These are phyloP conservation scores for Pseudanteris insignis DNA, from an alignment of 2,888 invertebrate genomes.

Conservation along the genomic window DNA sequence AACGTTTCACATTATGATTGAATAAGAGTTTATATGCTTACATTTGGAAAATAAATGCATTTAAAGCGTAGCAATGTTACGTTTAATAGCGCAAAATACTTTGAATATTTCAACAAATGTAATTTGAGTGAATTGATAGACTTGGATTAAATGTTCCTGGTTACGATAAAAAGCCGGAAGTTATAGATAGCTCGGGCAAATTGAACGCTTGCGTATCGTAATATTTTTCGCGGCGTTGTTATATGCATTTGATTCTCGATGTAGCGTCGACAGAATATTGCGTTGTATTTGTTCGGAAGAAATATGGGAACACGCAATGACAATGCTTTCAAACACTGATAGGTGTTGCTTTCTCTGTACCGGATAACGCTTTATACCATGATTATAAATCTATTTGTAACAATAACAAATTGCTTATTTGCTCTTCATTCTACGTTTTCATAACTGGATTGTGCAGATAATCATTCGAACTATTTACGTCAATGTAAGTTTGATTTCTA, in stretches of 20 bases:
- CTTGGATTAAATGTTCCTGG: constrained; percentile 30
- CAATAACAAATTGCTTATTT: constrained; percentile 24
- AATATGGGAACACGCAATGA: constrained; percentile 31
- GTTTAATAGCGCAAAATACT: too few species aligned
- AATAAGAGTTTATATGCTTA: too few species aligned
- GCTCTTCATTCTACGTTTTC: constrained; percentile 8
- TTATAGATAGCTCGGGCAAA: constrained; percentile 35
- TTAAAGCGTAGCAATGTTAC: too few species aligned
- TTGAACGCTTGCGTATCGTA: constrained; percentile 30
- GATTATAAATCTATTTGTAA: constrained; percentile 31
- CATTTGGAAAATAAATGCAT: too few species aligned
- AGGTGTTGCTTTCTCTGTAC: constrained; percentile 18
- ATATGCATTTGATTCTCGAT: constrained; percentile 8
- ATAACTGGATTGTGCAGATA: constrained; percentile 2
- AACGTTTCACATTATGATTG: too few species aligned
- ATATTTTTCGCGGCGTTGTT: constrained; percentile 30
- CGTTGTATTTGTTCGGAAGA: constrained; percentile 30
- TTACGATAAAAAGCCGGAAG: constrained; percentile 33
- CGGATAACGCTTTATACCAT: constrained; percentile 23
- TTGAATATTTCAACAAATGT: constrained; percentile 15
- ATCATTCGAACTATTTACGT: constrained; percentile 4
- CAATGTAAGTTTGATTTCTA: background rate
- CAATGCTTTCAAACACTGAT: constrained; percentile 30
- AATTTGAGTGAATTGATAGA: constrained; percentile 25
- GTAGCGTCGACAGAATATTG: constrained; percentile 23